These are phyloP conservation scores for Panopea generosa DNA, from an alignment of 2,888 invertebrate species.

Conservation along the genomic window DNA sequence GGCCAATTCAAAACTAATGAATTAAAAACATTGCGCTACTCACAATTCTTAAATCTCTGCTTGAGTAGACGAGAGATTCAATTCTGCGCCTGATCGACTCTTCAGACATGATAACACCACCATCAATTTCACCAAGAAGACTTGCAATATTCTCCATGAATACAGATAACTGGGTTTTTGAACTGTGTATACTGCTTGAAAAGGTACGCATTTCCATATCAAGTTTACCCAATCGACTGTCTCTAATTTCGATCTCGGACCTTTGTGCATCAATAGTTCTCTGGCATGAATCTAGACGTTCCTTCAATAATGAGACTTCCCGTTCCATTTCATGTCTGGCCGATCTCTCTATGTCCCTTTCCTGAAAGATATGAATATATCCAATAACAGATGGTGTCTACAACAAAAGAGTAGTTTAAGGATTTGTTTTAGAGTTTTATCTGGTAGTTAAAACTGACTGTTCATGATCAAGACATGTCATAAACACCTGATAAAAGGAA, in stretches of 20 bases:
- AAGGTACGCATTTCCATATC: conserved; percentile 70
- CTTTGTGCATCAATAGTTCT: conserved; percentile 76
- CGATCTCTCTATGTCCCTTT: conserved; percentile 78
- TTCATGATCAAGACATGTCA: too few species aligned
- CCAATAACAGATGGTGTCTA: too few species aligned
- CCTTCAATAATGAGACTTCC: conserved; percentile 77
- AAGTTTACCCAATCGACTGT: conserved; percentile 67
- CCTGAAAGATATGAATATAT: conserved; percentile 58
- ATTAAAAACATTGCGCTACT: too few species aligned
- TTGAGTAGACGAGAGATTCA: conserved; percentile 62
- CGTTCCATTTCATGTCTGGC: conserved; percentile 75
- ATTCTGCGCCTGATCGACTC: conserved; percentile 80
- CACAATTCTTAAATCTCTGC: conserved; percentile 78
- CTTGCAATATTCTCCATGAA: conserved; percentile 81
- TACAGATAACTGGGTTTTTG: conserved; percentile 68
- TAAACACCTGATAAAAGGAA: too few species aligned
- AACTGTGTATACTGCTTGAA: conserved; percentile 64
- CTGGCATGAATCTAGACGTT: conserved; percentile 77
- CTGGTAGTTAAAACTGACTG: too few species aligned
- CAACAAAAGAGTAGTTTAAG: too few species aligned
- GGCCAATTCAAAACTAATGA: too few species aligned
- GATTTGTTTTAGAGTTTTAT: too few species aligned
- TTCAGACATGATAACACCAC: conserved; percentile 73
- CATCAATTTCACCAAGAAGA: conserved; percentile 75
- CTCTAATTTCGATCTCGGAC: conserved; percentile 76